Evolutionary conservation across 2,113 vertebrate genomes (phyloP).

Genomic region (Carettochelys insculpta): DNA sequence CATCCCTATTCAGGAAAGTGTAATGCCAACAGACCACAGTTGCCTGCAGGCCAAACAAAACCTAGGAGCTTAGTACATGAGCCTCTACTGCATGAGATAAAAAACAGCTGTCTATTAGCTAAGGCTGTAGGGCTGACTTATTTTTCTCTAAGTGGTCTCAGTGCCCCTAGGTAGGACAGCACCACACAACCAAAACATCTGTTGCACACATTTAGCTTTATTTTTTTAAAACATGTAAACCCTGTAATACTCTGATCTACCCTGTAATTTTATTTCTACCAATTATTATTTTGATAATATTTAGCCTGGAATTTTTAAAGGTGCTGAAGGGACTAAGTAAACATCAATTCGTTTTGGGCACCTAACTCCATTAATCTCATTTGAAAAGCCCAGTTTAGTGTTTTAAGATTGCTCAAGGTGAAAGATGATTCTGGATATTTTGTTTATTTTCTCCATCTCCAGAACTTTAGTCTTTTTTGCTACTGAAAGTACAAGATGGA

Average conservation of each 20-base stretch:
- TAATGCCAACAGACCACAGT: too few species aligned
- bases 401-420: neutral
- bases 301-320: neutral
- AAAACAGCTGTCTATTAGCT: too few species aligned
- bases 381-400: rapidly evolving
- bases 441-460: neutral
- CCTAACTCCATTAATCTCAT: neutral
- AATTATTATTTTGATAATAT: neutral
- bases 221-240: neutral
- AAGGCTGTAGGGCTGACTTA: too few species aligned
- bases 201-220: neutral
- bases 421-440: neutral
- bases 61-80: too few species aligned
- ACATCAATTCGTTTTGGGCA: neutral
- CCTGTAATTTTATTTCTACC: neutral
- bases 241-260: neutral
- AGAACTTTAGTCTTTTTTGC: neutral
- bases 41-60: too few species aligned
- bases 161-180: too few species aligned
- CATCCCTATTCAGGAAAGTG: too few species aligned
- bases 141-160: too few species aligned
- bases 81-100: too few species aligned
- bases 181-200: too few species aligned
- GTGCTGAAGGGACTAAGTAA: neutral
- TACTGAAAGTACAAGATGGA: neutral